Evolutionary conservation across 2,113 vertebrate genomes (phyloP).

Genomic region (Hemiprocne comata): DNA sequence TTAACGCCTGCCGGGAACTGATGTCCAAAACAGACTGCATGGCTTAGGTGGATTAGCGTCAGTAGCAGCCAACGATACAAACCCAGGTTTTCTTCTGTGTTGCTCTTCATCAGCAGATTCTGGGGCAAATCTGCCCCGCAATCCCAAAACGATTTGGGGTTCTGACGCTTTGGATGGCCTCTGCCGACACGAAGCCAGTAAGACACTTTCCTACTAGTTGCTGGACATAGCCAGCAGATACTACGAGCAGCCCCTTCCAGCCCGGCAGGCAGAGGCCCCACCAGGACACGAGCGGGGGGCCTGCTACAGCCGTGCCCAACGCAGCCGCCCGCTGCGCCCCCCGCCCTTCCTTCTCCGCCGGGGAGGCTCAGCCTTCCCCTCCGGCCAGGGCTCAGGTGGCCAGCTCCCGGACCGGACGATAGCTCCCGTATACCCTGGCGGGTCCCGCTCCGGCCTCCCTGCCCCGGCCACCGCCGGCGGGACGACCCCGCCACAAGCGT

Average conservation of each 20-base stretch:
- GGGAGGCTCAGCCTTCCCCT: not conserved
- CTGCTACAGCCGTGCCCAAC: not conserved
- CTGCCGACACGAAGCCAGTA: not conserved
- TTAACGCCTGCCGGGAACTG: not conserved
- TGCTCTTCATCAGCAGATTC: not conserved
- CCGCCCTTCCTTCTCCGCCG: not conserved
- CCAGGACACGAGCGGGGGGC: fast-evolving
- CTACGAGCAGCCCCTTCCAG: not conserved
- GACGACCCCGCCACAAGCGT: not conserved
- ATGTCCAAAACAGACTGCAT: not conserved
- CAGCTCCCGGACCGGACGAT: not conserved
- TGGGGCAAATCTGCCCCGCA: not conserved
- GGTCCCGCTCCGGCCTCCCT: not conserved
- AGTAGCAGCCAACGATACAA: not conserved
- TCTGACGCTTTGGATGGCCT: not conserved
- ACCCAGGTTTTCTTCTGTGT: not conserved
- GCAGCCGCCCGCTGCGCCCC: not conserved
- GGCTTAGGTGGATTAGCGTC: not conserved
- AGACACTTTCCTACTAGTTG: not conserved
- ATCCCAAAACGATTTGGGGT: not conserved
- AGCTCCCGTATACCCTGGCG: not conserved
- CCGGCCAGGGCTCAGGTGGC: not conserved
- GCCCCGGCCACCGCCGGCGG: not conserved
- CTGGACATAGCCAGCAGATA: not conserved
- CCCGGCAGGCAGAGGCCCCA: fast-evolving